Conservation (phyloP, 2,113 vertebrate species). For the Triplophysa dalaica region DNA sequence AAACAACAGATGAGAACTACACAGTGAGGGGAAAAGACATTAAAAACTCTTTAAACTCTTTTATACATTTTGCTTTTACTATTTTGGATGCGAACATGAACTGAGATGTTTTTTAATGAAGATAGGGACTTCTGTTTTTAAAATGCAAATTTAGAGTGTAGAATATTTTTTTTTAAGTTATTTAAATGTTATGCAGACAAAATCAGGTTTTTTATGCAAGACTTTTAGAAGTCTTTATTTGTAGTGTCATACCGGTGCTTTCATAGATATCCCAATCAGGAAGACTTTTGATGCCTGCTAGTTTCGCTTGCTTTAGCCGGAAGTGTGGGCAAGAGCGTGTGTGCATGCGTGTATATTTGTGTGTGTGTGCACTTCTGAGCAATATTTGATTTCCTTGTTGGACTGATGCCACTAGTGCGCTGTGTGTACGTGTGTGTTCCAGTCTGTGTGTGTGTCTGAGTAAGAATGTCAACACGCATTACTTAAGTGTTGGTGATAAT, state of each 20-base stretch:
- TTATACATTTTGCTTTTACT: neutral
- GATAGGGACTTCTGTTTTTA: neutral
- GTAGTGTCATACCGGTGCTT: slow-evolving; percentile 16
- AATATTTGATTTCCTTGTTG: slow-evolving; percentile 40
- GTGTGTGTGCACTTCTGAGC: slow-evolving; percentile 30
- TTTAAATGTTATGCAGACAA: slow-evolving; percentile 40
- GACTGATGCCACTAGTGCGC: slow-evolving; percentile 8
- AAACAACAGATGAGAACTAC: neutral
- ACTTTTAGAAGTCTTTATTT: slow-evolving; percentile 61
- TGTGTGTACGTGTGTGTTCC: slow-evolving; percentile 1
- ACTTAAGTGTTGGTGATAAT: slow-evolving; percentile 55
- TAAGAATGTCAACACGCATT: slow-evolving; percentile 67
- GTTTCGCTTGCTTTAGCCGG: slow-evolving; percentile 41
- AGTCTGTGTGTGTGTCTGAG: neutral
- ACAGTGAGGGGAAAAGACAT: neutral
- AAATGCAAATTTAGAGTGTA: no score
- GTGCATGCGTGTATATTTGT: slow-evolving; percentile 23
- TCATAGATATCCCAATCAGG: neutral
- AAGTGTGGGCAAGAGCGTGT: slow-evolving; percentile 32
- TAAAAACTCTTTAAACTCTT: neutral
- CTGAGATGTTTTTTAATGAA: slow-evolving; percentile 16
- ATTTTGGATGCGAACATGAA: slow-evolving; percentile 2
- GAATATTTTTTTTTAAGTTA: slow-evolving; percentile 1
- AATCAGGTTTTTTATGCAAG: slow-evolving; percentile 74
- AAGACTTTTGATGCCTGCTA: slow-evolving; percentile 24